Evolutionary conservation across 1,140 invertebrate genomes (phyloP), one percentile per base, ranked within the genome.

Genomic region (Augochlora pura): DNA sequence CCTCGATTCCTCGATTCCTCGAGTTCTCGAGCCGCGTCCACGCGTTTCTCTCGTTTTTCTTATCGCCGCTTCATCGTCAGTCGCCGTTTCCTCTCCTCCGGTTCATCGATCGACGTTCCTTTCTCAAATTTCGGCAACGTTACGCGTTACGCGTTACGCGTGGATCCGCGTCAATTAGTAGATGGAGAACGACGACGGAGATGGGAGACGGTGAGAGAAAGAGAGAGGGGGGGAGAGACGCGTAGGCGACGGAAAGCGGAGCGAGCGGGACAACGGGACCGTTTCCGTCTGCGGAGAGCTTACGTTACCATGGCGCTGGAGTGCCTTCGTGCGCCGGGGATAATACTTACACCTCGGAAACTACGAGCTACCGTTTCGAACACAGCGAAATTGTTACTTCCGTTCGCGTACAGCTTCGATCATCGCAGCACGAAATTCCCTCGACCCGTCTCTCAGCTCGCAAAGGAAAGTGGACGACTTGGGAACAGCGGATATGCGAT

Each of bases 291-390:
- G 32, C n/a, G 46, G 12, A 60, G 74, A 69, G 65, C 38, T 75
- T 75, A 67, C 73, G 74, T 76, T 76, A 59, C 74, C 52, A 68
- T 69, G 74, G 49, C 5, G 65, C n/a, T 68, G 52, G 69, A 68
- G 68, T 78, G 71, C 62, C 57, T 42, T 27, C 62, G 21, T 3
- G 21, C 73, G 72, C 78, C 52, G 38, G 75, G 57, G 75, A 83
- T 84, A 81, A 84, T 84, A 32, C 32, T 4, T 32, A 78, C 73
- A 83, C 39, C 59, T 32, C 57, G 59, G 32, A 54, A 57, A 69
- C 42, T 68, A 68, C 38, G 38, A 21, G 52, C 21, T 60, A 68
- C n/a, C 52, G 64, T 21, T 16, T 46, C 18, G n/a, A 64, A 76
- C 64, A 60, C 74, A 46, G 23, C 23, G 23, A 23, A 16, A 69